These are phyloP conservation scores for Polymixis flavicincta DNA, from an alignment of 2,888 invertebrate species.

Conservation along the genomic window DNA sequence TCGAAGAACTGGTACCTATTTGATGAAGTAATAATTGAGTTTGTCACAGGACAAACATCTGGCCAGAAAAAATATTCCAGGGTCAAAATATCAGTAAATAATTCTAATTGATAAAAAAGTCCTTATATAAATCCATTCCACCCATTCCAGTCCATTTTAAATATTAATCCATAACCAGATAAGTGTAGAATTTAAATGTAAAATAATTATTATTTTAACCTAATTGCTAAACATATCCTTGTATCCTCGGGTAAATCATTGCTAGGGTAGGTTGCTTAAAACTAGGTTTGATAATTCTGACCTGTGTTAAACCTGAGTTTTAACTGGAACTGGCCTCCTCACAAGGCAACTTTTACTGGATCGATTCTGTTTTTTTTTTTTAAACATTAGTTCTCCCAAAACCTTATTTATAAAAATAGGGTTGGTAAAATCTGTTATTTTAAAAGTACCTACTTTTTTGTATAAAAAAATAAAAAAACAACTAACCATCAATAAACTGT, in stretches of 20 bases:
- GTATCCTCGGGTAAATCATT: neutral
- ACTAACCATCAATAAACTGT: no score
- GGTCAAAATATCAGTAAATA: neutral
- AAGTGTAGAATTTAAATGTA: neutral
- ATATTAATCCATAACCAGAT: neutral
- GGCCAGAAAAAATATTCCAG: no score
- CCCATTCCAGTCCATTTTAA: no score
- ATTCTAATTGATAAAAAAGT: neutral
- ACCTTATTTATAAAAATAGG: neutral
- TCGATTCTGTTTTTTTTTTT: neutral
- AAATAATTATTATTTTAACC: neutral
- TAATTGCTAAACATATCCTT: neutral
- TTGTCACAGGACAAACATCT: no score
- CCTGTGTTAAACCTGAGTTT: no score
- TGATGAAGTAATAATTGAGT: neutral
- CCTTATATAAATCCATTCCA: no score
- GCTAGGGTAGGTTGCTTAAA: neutral
- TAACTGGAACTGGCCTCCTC: neutral
- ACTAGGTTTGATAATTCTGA: no score
- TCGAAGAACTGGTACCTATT: no score
- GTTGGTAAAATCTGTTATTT: neutral
- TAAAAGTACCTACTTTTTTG: no score
- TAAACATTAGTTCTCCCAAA: neutral
- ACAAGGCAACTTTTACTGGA: neutral
- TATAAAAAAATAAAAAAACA: no score